These are phyloP conservation scores for Orthonevra nobilis DNA, from an alignment of 2,888 invertebrate species.

Conservation along the genomic window DNA sequence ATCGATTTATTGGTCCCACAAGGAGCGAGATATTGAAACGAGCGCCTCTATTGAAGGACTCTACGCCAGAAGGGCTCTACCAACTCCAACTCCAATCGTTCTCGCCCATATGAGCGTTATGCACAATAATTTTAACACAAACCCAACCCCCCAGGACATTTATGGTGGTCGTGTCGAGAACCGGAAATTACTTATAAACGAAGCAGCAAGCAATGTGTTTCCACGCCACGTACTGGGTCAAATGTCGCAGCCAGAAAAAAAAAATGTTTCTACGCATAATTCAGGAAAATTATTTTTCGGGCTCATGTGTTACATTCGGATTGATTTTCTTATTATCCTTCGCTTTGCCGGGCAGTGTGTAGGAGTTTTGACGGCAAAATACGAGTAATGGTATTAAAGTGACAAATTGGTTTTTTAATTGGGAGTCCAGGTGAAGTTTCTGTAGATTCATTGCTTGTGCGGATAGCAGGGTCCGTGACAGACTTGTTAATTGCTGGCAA, in stretches of 20 bases:
- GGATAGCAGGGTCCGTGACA: conserved; percentile 31
- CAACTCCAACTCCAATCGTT: background rate
- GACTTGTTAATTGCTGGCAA: conserved; percentile 65
- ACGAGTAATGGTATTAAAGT: conserved; percentile 66
- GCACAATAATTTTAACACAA: conserved; percentile 16
- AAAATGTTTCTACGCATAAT: conserved; percentile 56
- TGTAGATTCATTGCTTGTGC: conserved; percentile 50
- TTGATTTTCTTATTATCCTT: conserved; percentile 40
- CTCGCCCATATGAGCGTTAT: conserved; percentile 7
- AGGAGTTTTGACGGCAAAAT: conserved; percentile 50
- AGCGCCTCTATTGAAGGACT: conserved; percentile 22
- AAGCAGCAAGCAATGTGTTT: conserved; percentile 66
- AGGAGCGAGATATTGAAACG: conserved; percentile 45
- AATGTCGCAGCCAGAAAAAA: conserved; percentile 63
- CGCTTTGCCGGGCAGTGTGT: conserved; percentile 7
- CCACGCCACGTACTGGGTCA: conserved; percentile 63
- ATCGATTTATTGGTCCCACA: conserved; percentile 61
- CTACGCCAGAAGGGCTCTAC: conserved; percentile 47
- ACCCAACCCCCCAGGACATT: conserved; percentile 20
- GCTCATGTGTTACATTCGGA: conserved; percentile 60
- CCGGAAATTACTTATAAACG: conserved; percentile 70
- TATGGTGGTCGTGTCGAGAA: conserved; percentile 66
- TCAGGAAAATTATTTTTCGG: conserved; percentile 53
- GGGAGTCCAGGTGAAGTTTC: conserved; percentile 61
- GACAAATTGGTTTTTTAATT: conserved; percentile 70